Evolutionary conservation across 2,888 invertebrate species (phyloP), one percentile per base, ranked within the genome.

Genomic region (Pyrocoelia pectoralis): DNA sequence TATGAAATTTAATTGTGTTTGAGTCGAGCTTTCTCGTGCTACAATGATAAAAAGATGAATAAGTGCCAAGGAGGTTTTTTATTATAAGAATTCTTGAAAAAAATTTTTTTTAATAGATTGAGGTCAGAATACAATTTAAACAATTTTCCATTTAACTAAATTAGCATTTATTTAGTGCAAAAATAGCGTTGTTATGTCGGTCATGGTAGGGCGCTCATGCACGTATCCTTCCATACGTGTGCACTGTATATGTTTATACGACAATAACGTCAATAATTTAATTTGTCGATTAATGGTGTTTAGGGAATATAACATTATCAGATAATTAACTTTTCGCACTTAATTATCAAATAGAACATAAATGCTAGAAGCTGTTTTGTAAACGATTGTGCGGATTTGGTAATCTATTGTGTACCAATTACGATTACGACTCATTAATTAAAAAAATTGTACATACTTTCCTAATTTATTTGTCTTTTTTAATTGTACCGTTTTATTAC

Each of bases 141-240:
- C 17, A 46, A 46, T 15, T 46, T 46, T 17, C 33, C 33, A 8
- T 18, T 46, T 17, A 46, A 46, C 17, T 41, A 46, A 46, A 17
- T 41, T 52, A 15, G 19, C 17, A 46, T 56, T 54, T 56, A 33
- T 55, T 51, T 29, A 51, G 19, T 64, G 52, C 50, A 64, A 59
- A 63, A 64, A 60, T 55, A 50, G 63, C 19, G 33, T 58, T 52
- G 59, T 55, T 59, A 59, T 51, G 38, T 55, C 49, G 51, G 61
- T 56, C 49, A 58, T 56, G 63, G 58, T 60, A 65, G 64, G 52
- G 65, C 56, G 29, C 46, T 56, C 65, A 65, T 48, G 60, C 65
- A 52, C 43, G 41, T 56, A 60, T 65, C 65, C 65, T 60, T 56
- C 24, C 24, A 24, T n/a, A 24, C 24, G 24, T 24, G 24, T 24